Evolutionary conservation across 2,797 vertebrate genomes (phyloP).

Genomic region (Lithobates sylvaticus): DNA sequence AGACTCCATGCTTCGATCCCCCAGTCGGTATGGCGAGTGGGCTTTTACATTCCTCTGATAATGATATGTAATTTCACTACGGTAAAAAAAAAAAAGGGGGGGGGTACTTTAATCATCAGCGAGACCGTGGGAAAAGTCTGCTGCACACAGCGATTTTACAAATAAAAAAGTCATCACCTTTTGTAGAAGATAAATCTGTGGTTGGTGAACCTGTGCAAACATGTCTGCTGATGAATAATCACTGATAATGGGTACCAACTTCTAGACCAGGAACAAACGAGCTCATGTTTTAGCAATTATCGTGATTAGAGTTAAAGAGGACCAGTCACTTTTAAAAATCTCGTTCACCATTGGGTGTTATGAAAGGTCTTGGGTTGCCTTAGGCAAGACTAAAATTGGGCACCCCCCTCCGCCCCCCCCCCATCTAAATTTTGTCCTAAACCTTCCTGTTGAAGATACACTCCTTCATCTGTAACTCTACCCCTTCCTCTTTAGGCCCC

Average conservation of each 20-base stretch:
- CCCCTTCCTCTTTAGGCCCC: too few relatives aligned
- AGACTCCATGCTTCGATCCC: conserved; percentile 46
- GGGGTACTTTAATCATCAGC: conserved; percentile 46
- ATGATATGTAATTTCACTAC: conserved; percentile 62
- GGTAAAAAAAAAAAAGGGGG: background rate
- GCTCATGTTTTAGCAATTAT: background rate
- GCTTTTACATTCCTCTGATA: conserved; percentile 54
- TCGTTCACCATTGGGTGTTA: too few relatives aligned
- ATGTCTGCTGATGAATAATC: conserved; percentile 22
- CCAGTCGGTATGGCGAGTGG: conserved; percentile 34
- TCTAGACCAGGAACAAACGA: background rate
- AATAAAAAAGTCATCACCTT: conserved; percentile 38
- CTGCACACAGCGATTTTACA: conserved; percentile 55
- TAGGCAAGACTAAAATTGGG: too few relatives aligned
- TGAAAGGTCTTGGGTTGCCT: too few relatives aligned
- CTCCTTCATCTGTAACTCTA: too few relatives aligned
- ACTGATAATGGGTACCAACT: conserved; percentile 6
- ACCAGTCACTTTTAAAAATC: background rate
- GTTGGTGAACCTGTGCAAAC: conserved; percentile 42
- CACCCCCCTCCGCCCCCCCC: too few relatives aligned
- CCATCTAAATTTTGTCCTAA: too few relatives aligned
- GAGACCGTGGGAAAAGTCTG: conserved; percentile 60
- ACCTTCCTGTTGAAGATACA: too few relatives aligned
- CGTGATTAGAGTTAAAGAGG: background rate
- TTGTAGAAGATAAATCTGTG: conserved; percentile 32